Percentiles rank a stretch among this genome's conserved stretches.
phyloP scores from a whole-genome alignment of 1,140 invertebrate genomes.

The Varroa destructor region DNA sequence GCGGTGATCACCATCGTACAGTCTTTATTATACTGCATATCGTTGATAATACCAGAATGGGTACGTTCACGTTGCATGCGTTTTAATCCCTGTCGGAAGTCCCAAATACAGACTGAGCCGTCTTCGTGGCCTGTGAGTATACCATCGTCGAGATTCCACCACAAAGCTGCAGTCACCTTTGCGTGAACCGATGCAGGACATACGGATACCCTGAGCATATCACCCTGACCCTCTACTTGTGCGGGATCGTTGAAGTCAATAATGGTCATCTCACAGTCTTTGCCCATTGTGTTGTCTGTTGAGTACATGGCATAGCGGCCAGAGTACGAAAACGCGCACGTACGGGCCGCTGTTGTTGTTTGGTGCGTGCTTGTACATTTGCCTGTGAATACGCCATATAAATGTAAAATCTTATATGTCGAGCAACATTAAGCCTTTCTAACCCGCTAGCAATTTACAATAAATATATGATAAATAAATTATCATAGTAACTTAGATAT shows the following conservation, averaged over 20 bases:
- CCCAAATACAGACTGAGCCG: slow-evolving; percentile 79
- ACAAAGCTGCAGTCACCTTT: slow-evolving; percentile 79
- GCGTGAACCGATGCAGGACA: slow-evolving; percentile 46
- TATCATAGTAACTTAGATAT: too few relatives aligned
- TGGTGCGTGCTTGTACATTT: slow-evolving; percentile 50
- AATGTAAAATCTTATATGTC: slow-evolving; percentile 27
- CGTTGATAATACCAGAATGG: slow-evolving; percentile 76
- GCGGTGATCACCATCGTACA: slow-evolving; percentile 91
- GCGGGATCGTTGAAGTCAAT: slow-evolving; percentile 41
- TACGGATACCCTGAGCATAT: slow-evolving; percentile 40
- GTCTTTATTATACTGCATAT: slow-evolving; percentile 86
- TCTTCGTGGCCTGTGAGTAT: slow-evolving; percentile 88
- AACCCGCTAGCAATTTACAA: too few relatives aligned
- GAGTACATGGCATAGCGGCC: slow-evolving; percentile 79
- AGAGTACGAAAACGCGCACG: slow-evolving; percentile 81
- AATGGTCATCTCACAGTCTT: slow-evolving; percentile 75
- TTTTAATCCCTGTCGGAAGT: slow-evolving; percentile 52
- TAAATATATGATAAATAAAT: too few relatives aligned
- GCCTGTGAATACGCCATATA: slow-evolving; percentile 38
- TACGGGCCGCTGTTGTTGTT: slow-evolving; percentile 74
- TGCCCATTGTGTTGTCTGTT: slow-evolving; percentile 78
- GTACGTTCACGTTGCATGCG: slow-evolving; percentile 47
- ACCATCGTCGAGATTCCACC: slow-evolving; percentile 79
- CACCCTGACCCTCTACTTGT: slow-evolving; percentile 31
- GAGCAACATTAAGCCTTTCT: neutral